Evolutionary conservation across 2,797 vertebrate species (phyloP).

Genomic region (Myotis myotis): DNA sequence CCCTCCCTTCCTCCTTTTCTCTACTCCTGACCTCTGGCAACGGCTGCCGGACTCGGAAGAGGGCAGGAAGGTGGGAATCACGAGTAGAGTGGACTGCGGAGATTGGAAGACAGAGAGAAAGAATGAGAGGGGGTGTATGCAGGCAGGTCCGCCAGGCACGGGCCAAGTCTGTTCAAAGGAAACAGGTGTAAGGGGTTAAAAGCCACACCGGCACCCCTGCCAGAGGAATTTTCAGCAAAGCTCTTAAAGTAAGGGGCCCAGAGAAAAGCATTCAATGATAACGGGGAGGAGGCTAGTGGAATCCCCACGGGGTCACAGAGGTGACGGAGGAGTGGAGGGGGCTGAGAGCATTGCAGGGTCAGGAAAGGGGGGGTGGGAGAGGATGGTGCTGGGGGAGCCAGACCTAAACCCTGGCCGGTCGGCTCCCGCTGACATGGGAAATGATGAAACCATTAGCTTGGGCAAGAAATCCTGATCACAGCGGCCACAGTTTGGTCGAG

Average conservation of each 20-base stretch:
- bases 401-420: background rate
- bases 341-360: background rate
- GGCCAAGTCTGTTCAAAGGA: background rate
- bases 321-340: background rate
- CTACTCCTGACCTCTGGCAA: constrained; percentile 62
- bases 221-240: constrained; percentile 43
- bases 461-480: background rate
- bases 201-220: background rate
- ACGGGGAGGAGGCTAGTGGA: background rate
- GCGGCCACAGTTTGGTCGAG: background rate
- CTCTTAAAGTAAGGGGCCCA: constrained; percentile 10
- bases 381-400: background rate
- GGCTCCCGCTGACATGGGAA: background rate
- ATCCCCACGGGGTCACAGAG: background rate
- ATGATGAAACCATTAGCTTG: background rate
- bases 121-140: constrained; percentile 38
- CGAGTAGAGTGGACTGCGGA: constrained; percentile 6
- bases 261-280: background rate
- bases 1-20: constrained; percentile 67
- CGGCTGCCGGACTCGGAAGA: constrained; percentile 47
- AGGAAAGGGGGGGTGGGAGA: background rate
- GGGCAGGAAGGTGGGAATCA: constrained; percentile 26
- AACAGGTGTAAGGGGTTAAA: background rate
- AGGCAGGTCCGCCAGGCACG: background rate
- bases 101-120: background rate